Base-by-base conservation (phyloP, 2,888 invertebrate species). In the Synergus gifuensis region DNA sequence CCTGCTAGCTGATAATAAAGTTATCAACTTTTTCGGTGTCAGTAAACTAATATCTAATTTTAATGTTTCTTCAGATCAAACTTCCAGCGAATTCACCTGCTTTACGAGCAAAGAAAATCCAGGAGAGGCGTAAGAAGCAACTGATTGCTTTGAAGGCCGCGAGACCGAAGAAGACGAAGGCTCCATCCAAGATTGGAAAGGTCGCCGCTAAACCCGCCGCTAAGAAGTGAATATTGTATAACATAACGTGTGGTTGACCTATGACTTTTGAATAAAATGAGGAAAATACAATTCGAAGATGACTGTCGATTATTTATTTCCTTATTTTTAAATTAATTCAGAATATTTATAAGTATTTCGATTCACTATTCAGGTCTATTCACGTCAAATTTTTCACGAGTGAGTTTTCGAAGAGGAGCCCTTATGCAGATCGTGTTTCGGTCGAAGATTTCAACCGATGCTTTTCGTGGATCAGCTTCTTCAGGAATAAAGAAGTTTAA, bases 401-500 rank as follows among this genome's bases (percentile, higher is more conserved):
- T 76, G 49, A 66, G 28, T 77, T 82, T 80, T 58, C 76, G 80
- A 16, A 86, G 76, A 7, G 87, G 88, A n/a, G 87, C 87, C n/a
- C 84, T 82, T 46, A 88, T 76, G 60, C 84, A 79, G 28, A 88
- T 86, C 5, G 81, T 84, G 42, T 85, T 76, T 12, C 80, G 83
- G 36, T 86, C 81, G 69, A 85, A 79, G 62, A 88, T 79, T 77
- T 88, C 87, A 2, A 88, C 86, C 0, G 87, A 87, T 9, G 82
- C 85, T 62, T 85, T 81, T 40, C 80, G 84, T 14, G 84, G 85
- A 62, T 87, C 83, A 14, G 86, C 86, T 73, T 88, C 85, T 2
- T 78, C 42, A 28, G 88, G 88, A 58, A 88, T 87, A 1, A 81
- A 54, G 66, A 88, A 88, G 36, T 88, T 88, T 0, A 87, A 73